Evolutionary conservation across 2,888 invertebrate species (phyloP).

Genomic region (Noctua janthina): DNA sequence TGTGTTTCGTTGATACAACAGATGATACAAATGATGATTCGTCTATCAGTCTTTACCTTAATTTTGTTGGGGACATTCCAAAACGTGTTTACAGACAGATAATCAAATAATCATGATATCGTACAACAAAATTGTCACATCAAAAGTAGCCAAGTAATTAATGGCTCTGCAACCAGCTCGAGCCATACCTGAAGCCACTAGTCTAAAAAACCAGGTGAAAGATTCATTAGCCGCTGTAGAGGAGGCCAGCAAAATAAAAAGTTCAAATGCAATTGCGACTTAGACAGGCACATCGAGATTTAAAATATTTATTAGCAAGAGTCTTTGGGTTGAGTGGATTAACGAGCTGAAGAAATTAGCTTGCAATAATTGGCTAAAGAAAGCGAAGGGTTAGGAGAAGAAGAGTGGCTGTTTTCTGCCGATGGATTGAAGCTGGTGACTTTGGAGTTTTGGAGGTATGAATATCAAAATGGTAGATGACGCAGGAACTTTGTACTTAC

Average conservation of each 20-base stretch:
- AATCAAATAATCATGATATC: neutral
- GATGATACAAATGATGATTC: neutral
- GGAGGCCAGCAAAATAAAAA: slow-evolving; percentile 41
- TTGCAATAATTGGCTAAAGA: slow-evolving; percentile 58
- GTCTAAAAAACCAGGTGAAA: slow-evolving; percentile 23
- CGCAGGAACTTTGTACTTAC: too few species aligned
- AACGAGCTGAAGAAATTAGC: slow-evolving; percentile 57
- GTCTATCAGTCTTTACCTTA: neutral
- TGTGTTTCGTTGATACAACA: neutral
- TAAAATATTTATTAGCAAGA: slow-evolving; percentile 60
- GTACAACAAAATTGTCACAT: neutral
- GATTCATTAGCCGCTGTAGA: slow-evolving; percentile 43
- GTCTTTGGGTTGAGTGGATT: slow-evolving; percentile 44
- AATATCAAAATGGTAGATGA: too few species aligned
- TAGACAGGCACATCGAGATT: slow-evolving; percentile 35
- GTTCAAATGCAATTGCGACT: slow-evolving; percentile 37
- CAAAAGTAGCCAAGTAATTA: neutral
- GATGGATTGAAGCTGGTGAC: neutral
- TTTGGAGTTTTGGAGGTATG: too few species aligned
- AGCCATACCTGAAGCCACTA: slow-evolving; percentile 10
- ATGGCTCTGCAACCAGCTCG: neutral
- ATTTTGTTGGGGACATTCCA: neutral
- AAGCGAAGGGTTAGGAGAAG: slow-evolving; percentile 25
- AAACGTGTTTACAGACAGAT: neutral
- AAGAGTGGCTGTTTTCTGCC: slow-evolving; percentile 34